Base-by-base conservation (phyloP, 2,797 vertebrate genomes). In the Scolopax bukidnonensis region DNA sequence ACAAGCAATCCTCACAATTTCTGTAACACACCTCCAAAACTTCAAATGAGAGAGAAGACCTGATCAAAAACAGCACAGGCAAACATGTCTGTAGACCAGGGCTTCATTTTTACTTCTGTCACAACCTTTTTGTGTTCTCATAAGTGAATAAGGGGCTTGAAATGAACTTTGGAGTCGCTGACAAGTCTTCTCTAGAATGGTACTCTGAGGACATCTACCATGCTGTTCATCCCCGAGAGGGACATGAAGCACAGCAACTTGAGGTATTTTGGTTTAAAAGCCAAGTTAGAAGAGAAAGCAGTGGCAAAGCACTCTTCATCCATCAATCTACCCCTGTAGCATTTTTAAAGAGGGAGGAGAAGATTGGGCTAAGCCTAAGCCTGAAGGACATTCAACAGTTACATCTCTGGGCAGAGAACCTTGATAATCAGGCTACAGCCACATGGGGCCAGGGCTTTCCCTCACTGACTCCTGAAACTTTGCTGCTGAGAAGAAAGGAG, bases 41-140 rank as follows among this genome's bases (percentile, higher is more conserved):
- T 36, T 27, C 0, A 1, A 19, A 41, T 11, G 12, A 69, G 54
- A 45, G 38, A 40, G 41, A 89, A 77, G 0, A 0, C 5, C 38
- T 59, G 38, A 33, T 54, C 50, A 69, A 50, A 78, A 84, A 1
- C 28, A 50, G 38, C 1, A 1, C 4, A 15, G 51, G 21, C 51
- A 57, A 38, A 78, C 33, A 10, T 4, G 5, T 6, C 56, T 69
- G 33, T 6, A 70, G 65, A 53, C 17, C 20, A 68, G 30, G 51
- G 23, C 63, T 80, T 45, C 32, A 30, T 36, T 70, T 83, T 65
- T 38, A 45, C 16, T 53, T 81, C 68, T 28, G 18, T n/a, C 69
- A 88, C 33, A 48, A 87, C 67, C 10, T 61, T 59, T 25, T 2
- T 53, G 14, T 19, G 18, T 56, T 82, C 14, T 74, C 12, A 0